phyloP scores from a whole-genome alignment of 2,113 vertebrate genomes.

The Scolopax mira region DNA sequence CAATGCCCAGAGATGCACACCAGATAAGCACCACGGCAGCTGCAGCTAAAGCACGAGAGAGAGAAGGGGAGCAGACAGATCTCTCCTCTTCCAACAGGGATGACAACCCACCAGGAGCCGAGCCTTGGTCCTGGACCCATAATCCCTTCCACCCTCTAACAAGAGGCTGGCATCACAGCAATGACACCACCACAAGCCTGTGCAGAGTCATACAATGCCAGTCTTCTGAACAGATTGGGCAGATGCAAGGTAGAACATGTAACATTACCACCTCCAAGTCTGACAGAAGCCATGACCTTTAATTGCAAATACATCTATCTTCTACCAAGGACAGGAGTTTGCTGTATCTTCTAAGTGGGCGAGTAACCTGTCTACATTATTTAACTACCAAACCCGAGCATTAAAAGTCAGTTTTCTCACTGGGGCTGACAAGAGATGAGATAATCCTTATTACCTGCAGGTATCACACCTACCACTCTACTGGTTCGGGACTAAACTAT shows the following conservation, averaged over 20 bases:
- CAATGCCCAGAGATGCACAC: background rate
- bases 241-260: background rate
- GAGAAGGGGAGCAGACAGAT: background rate
- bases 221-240: background rate
- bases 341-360: background rate
- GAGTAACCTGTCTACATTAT: background rate
- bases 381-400: background rate
- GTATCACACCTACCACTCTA: background rate
- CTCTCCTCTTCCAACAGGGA: background rate
- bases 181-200: background rate
- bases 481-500: background rate
- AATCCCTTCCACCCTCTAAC: background rate
- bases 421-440: background rate
- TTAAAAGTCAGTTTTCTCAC: background rate
- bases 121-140: background rate
- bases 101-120: background rate
- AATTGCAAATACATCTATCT: background rate
- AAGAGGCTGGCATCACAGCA: too few relatives aligned
- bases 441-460: background rate
- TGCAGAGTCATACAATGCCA: background rate
- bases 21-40: background rate
- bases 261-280: background rate
- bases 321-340: background rate
- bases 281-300: background rate
- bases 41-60: background rate